Evolutionary conservation across 2,888 invertebrate genomes (phyloP), one percentile per base, ranked within the genome.

Genomic region (Pegoplata infirma): DNA sequence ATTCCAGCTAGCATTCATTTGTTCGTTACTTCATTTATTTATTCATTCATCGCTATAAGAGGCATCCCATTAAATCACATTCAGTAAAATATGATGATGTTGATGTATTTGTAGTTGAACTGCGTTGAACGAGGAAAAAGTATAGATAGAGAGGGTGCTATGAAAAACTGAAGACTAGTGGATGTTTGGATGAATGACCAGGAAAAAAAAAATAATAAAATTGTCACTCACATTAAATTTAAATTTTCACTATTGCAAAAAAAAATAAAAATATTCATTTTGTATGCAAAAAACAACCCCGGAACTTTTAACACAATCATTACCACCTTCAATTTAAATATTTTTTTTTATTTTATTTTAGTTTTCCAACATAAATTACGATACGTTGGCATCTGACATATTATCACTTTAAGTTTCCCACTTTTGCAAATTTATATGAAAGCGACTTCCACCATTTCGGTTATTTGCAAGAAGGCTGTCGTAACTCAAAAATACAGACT

Each of bases 181-280:
- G 10, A 28, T 10, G 21, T 17, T 49, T 51, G 63, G 7, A 58
- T 63, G 6, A 56, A 40, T 53, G 71, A 56, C 75, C 63, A 71
- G 44, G 59, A 81, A 63, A n/a, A n/a, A n/a, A n/a, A n/a, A n/a
- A n/a, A n/a, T n/a, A n/a, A 81, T 74, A 81, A 79, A 79, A 81
- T 76, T 71, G 74, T 79, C 79, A 74, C 67, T 64, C 51, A 49
- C 47, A 66, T 55, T 61, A n/a, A n/a, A n/a, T n/a, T n/a, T n/a
- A n/a, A 46, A 59, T 64, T 56, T 23, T 49, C n/a, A 7, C 3
- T 64, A 36, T 16, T 44, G 19, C n/a, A 46, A 25, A 36, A 23
- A 63, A 56, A 40, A 66, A 17, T 68, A n/a, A n/a, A n/a, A n/a
- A n/a, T n/a, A n/a, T n/a, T n/a, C n/a, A n/a, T n/a, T 32, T 66